These are phyloP conservation scores for Deroptyus accipitrinus DNA, from an alignment of 2,113 vertebrate species.

Conservation along the genomic window DNA sequence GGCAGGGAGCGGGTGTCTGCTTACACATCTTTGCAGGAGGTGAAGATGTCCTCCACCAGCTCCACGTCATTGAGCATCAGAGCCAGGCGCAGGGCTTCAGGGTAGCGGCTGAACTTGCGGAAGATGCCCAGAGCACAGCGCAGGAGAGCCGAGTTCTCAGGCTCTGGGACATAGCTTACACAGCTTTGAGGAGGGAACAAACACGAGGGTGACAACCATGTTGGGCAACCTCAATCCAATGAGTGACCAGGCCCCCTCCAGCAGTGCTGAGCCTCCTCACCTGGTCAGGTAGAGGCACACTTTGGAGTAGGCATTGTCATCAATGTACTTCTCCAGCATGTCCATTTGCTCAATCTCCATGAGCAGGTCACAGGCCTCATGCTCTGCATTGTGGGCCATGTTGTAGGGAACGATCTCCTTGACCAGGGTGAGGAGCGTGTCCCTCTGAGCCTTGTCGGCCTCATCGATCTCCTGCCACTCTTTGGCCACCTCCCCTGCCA, in stretches of 20 bases:
- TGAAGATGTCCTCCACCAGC: constrained; percentile 97
- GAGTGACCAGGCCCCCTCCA: neutral
- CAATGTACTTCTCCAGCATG: constrained; percentile 95
- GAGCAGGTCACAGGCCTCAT: constrained; percentile 95
- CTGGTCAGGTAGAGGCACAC: constrained; percentile 98
- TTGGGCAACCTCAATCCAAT: neutral
- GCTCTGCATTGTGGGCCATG: constrained; percentile 98
- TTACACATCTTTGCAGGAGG: constrained; percentile 98
- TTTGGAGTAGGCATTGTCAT: constrained; percentile 95
- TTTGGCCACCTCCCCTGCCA: constrained; percentile 96
- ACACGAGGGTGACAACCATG: fast-evolving
- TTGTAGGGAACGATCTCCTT: constrained; percentile 97
- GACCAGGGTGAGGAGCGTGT: constrained; percentile 89
- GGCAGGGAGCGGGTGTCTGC: neutral
- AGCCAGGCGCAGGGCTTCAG: constrained; percentile 93
- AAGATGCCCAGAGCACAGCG: constrained; percentile 94
- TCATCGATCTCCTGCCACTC: constrained; percentile 99
- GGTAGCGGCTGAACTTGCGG: constrained; percentile 93
- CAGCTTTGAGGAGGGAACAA: constrained; percentile 77
- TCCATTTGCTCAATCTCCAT: constrained; percentile 98
- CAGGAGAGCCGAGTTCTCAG: constrained; percentile 93
- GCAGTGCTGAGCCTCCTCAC: constrained; percentile 59
- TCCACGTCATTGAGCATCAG: constrained; percentile 97
- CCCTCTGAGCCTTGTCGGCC: constrained; percentile 90
- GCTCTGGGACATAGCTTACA: constrained; percentile 96